These are phyloP conservation scores for Prunella himalayana DNA, from an alignment of 2,113 vertebrate genomes.

Conservation along the genomic window DNA sequence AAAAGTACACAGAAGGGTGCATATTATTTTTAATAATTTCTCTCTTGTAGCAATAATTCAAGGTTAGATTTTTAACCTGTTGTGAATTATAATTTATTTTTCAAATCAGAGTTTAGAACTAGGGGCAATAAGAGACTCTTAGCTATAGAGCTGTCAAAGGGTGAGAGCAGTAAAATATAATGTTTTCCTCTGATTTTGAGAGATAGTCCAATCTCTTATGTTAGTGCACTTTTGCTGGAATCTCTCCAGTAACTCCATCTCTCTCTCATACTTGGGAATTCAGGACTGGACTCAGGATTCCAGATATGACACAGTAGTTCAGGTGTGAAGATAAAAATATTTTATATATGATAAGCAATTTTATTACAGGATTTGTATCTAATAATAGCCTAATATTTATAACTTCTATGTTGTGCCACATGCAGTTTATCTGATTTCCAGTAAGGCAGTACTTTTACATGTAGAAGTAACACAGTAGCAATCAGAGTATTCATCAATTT, in stretches of 20 bases:
- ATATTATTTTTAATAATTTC: not conserved
- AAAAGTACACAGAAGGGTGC: not conserved
- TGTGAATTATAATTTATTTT: not conserved
- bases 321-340: not conserved
- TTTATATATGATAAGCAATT: not conserved
- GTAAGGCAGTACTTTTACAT: not conserved
- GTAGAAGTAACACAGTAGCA: not conserved
- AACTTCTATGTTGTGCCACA: not conserved
- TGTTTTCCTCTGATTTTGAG: not conserved
- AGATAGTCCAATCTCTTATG: not conserved
- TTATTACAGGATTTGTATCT: not conserved
- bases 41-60: not conserved
- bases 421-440: not conserved
- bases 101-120: not conserved
- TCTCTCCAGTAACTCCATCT: not conserved
- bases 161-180: not conserved
- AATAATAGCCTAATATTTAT: not conserved
- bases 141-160: not conserved
- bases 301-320: not conserved
- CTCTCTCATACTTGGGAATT: not conserved
- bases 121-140: not conserved
- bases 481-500: not conserved
- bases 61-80: not conserved
- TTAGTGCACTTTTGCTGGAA: fast-evolving
- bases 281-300: not conserved